Evolutionary conservation across 2,888 invertebrate genomes (phyloP), one percentile per base, ranked within the genome.

Genomic region (Spodoptera picta): DNA sequence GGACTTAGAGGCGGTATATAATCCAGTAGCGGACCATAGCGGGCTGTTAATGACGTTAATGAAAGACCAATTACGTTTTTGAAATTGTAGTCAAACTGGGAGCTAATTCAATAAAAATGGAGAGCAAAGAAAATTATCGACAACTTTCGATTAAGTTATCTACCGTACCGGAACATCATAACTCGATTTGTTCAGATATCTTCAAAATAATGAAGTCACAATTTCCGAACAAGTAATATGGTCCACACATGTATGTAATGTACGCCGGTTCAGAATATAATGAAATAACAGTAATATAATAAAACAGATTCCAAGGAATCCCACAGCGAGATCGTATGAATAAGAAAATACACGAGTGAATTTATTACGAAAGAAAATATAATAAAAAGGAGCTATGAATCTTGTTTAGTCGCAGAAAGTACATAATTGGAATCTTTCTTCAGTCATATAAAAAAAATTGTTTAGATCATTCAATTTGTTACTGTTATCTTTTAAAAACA

Each of bases 221-320:
- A 23, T 23, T 19, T 4, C 24, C 47, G 24, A 24, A 24, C 24
- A 52, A 52, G 43, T 42, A 51, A 43, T 51, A 46, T 41, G 10
- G 9, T n/a, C 23, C 23, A 50, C 11, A 50, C 11, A 31, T 51
- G 12, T n/a, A 3, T 9, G 10, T 6, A 6, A 6, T 6, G 10
- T 6, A 6, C 6, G 36, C 36, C 36, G 10, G 10, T 46, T 42
- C 46, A 31, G 23, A 43, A 12, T 24, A n/a, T 52, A 63, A 69
- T 62, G 19, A 69, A 67, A 69, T 66, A 42, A 47, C 43, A 62
- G 63, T 55, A 67, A 55, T 67, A 24, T 24, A 69, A 67, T 67
- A 55, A 67, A 67, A 50, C 23, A 47, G 46, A 69, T 62, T 46
- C 41, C 43, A 54, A 31, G 50, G 9, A 68, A 61, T 47, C 50